Evolutionary conservation across 2,888 invertebrate species (phyloP), one percentile per base, ranked within the genome.

Genomic region (Pollenia griseotomentosa): DNA sequence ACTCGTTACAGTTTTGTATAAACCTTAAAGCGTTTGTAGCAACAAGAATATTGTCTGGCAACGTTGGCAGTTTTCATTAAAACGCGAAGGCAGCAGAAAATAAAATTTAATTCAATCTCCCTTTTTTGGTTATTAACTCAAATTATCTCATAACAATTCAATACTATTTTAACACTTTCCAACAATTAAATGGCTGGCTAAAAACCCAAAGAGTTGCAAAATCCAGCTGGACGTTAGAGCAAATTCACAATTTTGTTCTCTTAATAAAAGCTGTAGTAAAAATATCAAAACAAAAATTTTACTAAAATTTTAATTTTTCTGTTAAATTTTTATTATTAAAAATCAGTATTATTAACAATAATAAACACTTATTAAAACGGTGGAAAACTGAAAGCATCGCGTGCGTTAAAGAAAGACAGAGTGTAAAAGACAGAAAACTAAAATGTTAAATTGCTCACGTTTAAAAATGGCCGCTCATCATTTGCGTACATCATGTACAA

Each of bases 401-500:
- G 57, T 19, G 10, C 33, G 8, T 40, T 42, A 19, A 53, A 70
- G 46, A 59, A 33, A 77, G 16, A 57, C 10, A 78, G 16, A 82
- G 33, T 33, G 33, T 6, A 33, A 33, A 33, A 33, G 68, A 83
- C 61, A 61, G 46, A 61, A 83, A 33, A 33, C 33, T 59, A 82
- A 75, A 85, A 86, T 88, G 85, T 48, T 73, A 65, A 73, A 59
- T 63, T 81, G 59, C 81, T 70, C 71, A 23, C 86, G 74, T 82
- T 78, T 65, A 55, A 87, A 87, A 87, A 87, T 87, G 87, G 87
- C 83, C 75, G 65, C 71, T 75, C 82, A 77, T 70, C 51, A 77
- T 66, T n/a, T 85, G 40, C 78, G 81, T 81, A 65, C 83, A 74
- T 48, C 59, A 70, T 85, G 71, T 88, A 89, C 89, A 86, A 89